Conservation (phyloP, 2,113 vertebrate genomes). For the Perognathus longimembris region DNA sequence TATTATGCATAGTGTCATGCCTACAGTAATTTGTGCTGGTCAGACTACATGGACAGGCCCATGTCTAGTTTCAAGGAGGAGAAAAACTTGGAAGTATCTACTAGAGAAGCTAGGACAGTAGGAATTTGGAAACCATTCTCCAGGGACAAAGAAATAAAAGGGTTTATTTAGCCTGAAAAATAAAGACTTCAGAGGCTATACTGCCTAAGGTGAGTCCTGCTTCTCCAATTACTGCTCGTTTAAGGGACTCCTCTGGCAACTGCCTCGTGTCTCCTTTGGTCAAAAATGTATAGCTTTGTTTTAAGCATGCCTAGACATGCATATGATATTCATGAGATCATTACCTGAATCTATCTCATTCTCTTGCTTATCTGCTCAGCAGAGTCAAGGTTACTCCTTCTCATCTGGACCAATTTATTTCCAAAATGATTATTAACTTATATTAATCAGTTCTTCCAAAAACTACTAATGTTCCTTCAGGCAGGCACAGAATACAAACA, state of each 20-base stretch:
- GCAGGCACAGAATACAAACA: no score
- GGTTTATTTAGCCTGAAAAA: neutral
- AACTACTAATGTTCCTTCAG: no score
- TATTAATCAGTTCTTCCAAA: constrained; percentile 46
- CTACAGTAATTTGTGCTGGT: neutral
- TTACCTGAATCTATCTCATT: constrained; percentile 9
- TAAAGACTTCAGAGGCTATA: constrained; percentile 9
- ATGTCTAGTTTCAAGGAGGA: neutral
- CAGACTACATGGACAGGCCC: neutral
- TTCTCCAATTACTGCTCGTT: constrained; percentile 1
- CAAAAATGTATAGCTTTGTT: constrained; percentile 9
- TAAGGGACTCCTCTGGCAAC: neutral
- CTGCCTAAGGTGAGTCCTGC: neutral
- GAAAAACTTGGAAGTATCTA: constrained; percentile 39
- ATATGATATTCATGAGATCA: constrained; percentile 42
- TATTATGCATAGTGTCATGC: neutral
- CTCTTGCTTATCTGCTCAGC: neutral
- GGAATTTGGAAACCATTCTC: constrained; percentile 1
- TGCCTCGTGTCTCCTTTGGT: constrained; percentile 11
- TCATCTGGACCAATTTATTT: constrained; percentile 32
- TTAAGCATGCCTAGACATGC: constrained; percentile 17
- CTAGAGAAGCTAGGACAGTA: neutral
- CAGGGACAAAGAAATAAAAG: constrained; percentile 25
- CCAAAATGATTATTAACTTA: constrained; percentile 27
- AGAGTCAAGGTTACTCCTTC: constrained; percentile 43